Base-by-base conservation (phyloP, 2,113 vertebrate genomes). In the Galbula dea region DNA sequence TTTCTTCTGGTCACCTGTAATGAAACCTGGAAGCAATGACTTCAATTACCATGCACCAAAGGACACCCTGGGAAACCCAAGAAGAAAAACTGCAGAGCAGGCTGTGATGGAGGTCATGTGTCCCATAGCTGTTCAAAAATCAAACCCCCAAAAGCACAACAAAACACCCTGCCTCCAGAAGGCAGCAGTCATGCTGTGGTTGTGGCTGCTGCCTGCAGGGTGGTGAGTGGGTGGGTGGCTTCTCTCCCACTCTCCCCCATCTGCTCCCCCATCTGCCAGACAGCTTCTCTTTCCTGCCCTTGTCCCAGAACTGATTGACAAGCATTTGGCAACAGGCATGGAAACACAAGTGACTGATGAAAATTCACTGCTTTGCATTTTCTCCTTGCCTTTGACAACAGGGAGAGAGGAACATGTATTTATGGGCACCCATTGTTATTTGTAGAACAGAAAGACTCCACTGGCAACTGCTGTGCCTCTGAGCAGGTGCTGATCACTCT, bases 401-500 rank as follows among this genome's bases (percentile, higher is more conserved):
- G 66, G 71, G 51, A 89, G 41, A 82, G 34, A 32, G 83, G 45
- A 95, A 76, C 10, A 7, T 45, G 41, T 37, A 34, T 87, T 91
- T 91, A 37, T 65, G 74, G 82, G 49, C 22, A 13, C 2, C 3
- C 51, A 52, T 43, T 82, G 19, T 61, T 76, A 79, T 80, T 80
- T 69, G 78, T 45, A 32, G 71, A 85, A 57, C 71, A 79, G 84
- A 94, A 91, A 87, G 58, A 61, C 24, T 89, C 26, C 26, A 27
- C 0, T 80, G 82, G 87, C 93, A 95, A 58, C 34, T 37, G 45
- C 46, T 66, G 23, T 0, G 30, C 41, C 62, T 72, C 57, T 34
- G 54, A 95, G 82, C 87, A 93, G 91, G 78, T 94, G 87, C 58
- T 65, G 71, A 94, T 68, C 49, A 54, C 81, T 65, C 16, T 32